Conservation (phyloP, 2,797 vertebrate genomes). For the Coreius guichenoti region DNA sequence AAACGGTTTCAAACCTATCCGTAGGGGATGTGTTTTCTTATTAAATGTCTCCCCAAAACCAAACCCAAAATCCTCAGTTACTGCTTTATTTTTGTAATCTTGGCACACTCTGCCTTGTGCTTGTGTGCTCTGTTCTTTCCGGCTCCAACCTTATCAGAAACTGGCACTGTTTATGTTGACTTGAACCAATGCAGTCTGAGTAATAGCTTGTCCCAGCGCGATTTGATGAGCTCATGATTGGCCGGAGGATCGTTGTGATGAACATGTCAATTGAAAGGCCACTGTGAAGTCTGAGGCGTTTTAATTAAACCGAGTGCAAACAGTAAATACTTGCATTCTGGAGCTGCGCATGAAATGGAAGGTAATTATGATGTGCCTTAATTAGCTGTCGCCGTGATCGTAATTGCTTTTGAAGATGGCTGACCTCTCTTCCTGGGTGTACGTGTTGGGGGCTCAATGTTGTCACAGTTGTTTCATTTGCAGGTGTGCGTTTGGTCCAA, state of each 20-base stretch:
- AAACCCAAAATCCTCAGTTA: constrained; percentile 19
- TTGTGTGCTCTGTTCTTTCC: constrained; percentile 22
- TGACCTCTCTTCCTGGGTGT: constrained; percentile 68
- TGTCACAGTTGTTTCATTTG: constrained; percentile 30
- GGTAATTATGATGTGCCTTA: constrained; percentile 81
- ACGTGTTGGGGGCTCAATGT: constrained; percentile 30
- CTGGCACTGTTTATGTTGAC: constrained; percentile 39
- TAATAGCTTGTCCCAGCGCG: constrained; percentile 38
- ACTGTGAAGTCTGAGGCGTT: constrained; percentile 71
- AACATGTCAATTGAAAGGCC: constrained; percentile 55
- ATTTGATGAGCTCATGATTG: constrained; percentile 50
- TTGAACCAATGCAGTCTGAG: constrained; percentile 15
- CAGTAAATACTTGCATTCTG: constrained; percentile 73
- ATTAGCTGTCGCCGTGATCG: constrained; percentile 80
- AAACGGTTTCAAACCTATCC: not conserved
- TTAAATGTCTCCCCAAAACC: constrained; percentile 43
- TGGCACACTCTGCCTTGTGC: not conserved
- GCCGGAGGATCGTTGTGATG: constrained; percentile 50
- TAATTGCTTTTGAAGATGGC: constrained; percentile 78
- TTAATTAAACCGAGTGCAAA: constrained; percentile 81
- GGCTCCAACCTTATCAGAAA: constrained; percentile 23
- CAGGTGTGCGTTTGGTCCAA: constrained; percentile 13
- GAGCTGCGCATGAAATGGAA: constrained; percentile 47
- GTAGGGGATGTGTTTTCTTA: constrained; percentile 24
- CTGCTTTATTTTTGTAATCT: constrained; percentile 9